Percentiles rank a stretch among this genome's conserved stretches.
Conservation (phyloP, 2,888 invertebrate genomes). For the Dilophus febrilis region DNA sequence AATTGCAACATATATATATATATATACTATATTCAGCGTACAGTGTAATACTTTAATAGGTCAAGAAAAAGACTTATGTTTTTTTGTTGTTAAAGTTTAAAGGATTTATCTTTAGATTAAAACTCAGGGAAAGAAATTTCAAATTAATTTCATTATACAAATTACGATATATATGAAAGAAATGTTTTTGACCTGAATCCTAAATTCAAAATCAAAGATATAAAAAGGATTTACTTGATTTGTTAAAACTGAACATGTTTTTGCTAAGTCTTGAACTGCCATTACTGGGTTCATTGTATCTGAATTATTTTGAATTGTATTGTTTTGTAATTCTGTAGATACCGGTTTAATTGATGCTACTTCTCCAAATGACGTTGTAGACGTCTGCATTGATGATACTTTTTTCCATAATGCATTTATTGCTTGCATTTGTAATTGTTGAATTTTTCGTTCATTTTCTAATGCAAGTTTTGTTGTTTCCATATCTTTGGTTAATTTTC, state of each 20-base stretch:
- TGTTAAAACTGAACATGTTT: slow-evolving; percentile 57
- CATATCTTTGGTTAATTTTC: slow-evolving; percentile 69
- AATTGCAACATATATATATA: no score
- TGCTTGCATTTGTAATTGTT: slow-evolving; percentile 77
- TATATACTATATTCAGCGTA: no score
- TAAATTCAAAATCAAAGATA: background rate
- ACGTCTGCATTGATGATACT: slow-evolving; percentile 45
- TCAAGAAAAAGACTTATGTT: no score
- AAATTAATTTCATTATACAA: no score
- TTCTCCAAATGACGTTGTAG: slow-evolving; percentile 1
- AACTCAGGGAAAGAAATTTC: no score
- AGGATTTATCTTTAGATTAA: no score
- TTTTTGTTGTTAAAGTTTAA: no score
- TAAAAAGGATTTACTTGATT: slow-evolving; percentile 39
- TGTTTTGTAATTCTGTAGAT: slow-evolving; percentile 20
- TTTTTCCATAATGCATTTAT: slow-evolving; percentile 82
- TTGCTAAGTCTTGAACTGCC: slow-evolving; percentile 49
- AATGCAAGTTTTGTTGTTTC: slow-evolving; percentile 68
- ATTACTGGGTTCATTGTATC: slow-evolving; percentile 39
- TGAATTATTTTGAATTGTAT: slow-evolving; percentile 8
- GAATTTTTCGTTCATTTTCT: slow-evolving; percentile 70
- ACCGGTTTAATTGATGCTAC: slow-evolving; percentile 8
- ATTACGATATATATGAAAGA: no score
- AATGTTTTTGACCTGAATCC: background rate
- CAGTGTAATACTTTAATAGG: no score